Base-by-base conservation (phyloP, 1,140 invertebrate genomes). In the Lasioglossum albipes region DNA sequence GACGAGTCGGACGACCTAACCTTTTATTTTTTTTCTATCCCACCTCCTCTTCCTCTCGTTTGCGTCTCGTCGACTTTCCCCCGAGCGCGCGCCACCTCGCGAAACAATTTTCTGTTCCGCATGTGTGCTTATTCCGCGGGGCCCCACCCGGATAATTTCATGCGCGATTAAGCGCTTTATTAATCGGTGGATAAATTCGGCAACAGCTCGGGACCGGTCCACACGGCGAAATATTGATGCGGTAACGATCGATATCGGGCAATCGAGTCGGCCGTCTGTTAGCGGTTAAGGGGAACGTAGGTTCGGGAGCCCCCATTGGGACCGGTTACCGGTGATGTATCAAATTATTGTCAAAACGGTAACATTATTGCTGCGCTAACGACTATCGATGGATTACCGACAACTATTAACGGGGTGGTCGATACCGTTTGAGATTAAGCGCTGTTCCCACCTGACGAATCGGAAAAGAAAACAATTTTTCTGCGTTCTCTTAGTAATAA, bases 301-400 rank as follows among this genome's bases (percentile, higher is more conserved):
- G 81, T 70, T 79, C 75, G 70, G 84, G 62, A 62, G 61, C 61
- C 54, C 61, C 75, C 74, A 27, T 49, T 64, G 81, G 81, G 78
- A 87, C 70, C 75, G 65, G 75, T 74, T 81, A 81, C 75, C 71
- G 75, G 78, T 83, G 85, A 87, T 87, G 78, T 86, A 87, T 87
- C 85, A 75, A 87, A 86, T 87, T 87, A 87, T 87, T 81, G 84
- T 87, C 85, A 84, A 86, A 84, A 82, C 77, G 84, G 73, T 87
- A 87, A 87, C 86, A 81, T 87, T 86, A 84, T 87, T 87, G 81
- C 81, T 84, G 41, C 69, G 74, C 76, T 75, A 86, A 86, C 84
- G 84, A 75, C 86, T 86, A 87, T 87, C 85, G 85, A 87, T 75
- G 85, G 84, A 87, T 87, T 86, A 86, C 67, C 85, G 75, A 75